phyloP scores from a whole-genome alignment of 2,797 vertebrate genomes.

The Phrynocephalus guinanensis region DNA sequence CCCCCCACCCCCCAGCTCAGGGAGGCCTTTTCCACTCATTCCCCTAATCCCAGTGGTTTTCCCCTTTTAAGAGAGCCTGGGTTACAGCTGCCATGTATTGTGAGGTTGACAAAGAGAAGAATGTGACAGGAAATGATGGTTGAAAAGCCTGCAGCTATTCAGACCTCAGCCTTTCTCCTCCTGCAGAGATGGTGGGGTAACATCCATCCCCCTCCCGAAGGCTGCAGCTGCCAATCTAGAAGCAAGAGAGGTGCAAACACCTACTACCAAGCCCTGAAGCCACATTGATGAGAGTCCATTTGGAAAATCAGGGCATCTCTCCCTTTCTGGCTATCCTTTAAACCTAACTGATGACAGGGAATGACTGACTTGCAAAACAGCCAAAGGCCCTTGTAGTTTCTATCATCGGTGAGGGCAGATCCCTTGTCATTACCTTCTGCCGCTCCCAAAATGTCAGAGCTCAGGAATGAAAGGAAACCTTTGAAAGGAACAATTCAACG shows the following conservation, averaged over 20 bases:
- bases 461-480: not conserved
- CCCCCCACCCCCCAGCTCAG: not conserved
- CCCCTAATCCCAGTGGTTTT: not conserved
- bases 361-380: too few species aligned
- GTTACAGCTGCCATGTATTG: not conserved
- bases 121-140: not conserved
- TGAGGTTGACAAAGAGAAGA: not conserved
- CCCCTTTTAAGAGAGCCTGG: not conserved
- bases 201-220: not conserved
- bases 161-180: not conserved
- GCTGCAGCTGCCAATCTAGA: too few species aligned
- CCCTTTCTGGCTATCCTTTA: not conserved
- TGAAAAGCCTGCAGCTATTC: not conserved
- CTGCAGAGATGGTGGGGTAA: not conserved
- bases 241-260: not conserved
- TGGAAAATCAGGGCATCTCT: not conserved
- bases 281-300: not conserved
- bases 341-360: not conserved
- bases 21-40: slow-evolving; percentile 3
- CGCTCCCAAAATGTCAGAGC: not conserved
- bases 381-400: too few species aligned
- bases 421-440: not conserved
- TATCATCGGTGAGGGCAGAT: not conserved
- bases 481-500: not conserved
- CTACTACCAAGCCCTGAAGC: not conserved